These are phyloP conservation scores for Phoxinus dragarum DNA, from an alignment of 2,797 vertebrate species.

Conservation along the genomic window DNA sequence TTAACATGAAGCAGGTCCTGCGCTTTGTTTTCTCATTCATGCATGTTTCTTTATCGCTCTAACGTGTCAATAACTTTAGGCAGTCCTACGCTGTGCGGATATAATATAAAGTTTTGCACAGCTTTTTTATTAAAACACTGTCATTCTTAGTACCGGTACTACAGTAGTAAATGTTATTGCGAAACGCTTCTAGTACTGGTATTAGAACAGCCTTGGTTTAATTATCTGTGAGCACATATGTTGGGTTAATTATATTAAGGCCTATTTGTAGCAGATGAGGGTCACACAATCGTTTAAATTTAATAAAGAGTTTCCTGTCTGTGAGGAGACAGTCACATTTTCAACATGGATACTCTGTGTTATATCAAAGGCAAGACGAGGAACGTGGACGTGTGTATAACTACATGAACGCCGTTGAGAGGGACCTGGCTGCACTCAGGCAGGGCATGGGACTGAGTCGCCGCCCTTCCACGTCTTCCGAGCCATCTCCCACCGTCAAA, in stretches of 20 bases:
- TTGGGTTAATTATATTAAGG: constrained; percentile 4
- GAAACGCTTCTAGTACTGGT: background rate
- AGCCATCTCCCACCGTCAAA: constrained; percentile 89
- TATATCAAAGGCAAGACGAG: constrained; percentile 83
- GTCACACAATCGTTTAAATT: background rate
- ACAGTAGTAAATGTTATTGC: background rate
- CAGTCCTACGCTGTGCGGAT: background rate
- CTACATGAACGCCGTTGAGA: constrained; percentile 90
- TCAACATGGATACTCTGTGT: background rate
- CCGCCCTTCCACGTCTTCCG: constrained; percentile 86
- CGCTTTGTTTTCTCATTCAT: background rate
- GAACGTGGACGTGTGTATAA: constrained; percentile 89
- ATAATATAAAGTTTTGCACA: background rate
- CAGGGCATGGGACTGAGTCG: constrained; percentile 89
- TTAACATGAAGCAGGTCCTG: background rate
- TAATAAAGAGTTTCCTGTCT: background rate
- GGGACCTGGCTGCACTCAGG: constrained; percentile 86
- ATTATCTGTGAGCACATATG: constrained; percentile 11
- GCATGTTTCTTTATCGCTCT: background rate
- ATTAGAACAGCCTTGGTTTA: background rate
- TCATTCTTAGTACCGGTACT: background rate
- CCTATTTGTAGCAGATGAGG: background rate
- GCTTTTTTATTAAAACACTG: background rate
- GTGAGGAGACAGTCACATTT: background rate
- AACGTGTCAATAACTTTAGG: background rate